A percentile compares a stretch with the other conserved stretches of the same genome.
Evolutionary conservation across 1,140 invertebrate genomes (phyloP).

Genomic region (Forficula auricularia): DNA sequence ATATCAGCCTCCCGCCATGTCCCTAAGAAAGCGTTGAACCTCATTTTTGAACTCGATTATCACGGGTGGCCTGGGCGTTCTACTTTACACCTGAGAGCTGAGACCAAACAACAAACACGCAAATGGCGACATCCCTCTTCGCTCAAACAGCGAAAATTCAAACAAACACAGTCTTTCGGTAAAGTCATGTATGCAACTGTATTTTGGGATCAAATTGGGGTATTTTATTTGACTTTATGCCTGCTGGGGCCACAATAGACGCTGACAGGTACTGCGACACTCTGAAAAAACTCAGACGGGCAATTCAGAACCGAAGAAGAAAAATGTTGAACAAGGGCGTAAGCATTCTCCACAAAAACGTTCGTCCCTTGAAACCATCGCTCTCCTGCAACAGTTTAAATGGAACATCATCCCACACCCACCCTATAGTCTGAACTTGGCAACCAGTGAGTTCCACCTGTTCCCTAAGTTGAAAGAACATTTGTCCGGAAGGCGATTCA

Average conservation of each 20-base stretch:
- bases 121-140: slow-evolving; percentile 3
- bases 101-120: slow-evolving; percentile 3
- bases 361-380: slow-evolving; percentile 1
- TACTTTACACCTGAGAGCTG: slow-evolving; percentile 3
- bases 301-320: slow-evolving; percentile 12
- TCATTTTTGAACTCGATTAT: too few relatives aligned
- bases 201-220: slow-evolving; percentile 13
- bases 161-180: slow-evolving; percentile 4
- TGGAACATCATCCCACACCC: slow-evolving; percentile 27
- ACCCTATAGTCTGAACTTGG: slow-evolving; percentile 27
- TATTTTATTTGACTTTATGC: slow-evolving; percentile 18
- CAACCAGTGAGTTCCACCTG: slow-evolving; percentile 25
- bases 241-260: slow-evolving; percentile 15
- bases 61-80: slow-evolving; percentile 3
- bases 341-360: not conserved
- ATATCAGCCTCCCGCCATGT: too few relatives aligned
- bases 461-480: slow-evolving; percentile 17
- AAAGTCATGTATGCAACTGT: too few relatives aligned
- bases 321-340: slow-evolving; percentile 4
- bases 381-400: not conserved
- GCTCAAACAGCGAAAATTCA: slow-evolving; percentile 3
- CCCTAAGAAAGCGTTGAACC: too few relatives aligned
- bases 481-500: slow-evolving; percentile 8
- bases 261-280: slow-evolving; percentile 14
- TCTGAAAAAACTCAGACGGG: slow-evolving; percentile 11